Evolutionary conservation across 2,797 vertebrate species (phyloP).

Genomic region (Melanotaenia nigrans): DNA sequence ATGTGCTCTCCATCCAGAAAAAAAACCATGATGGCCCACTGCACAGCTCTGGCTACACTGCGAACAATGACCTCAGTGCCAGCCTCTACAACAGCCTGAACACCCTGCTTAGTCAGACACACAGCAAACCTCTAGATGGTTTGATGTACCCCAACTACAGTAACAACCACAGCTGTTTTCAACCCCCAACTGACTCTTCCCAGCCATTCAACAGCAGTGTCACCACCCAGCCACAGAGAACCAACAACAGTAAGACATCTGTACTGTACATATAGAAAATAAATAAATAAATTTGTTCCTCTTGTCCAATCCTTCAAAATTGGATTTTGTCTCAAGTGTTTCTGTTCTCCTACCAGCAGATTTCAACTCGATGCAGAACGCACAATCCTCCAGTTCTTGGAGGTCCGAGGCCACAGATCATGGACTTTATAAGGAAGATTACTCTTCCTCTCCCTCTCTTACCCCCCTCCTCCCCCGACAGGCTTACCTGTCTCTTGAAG

Average conservation of each 20-base stretch:
- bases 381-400: constrained; percentile 57
- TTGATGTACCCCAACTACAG: constrained; percentile 45
- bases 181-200: constrained; percentile 32
- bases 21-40: constrained; percentile 50
- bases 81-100: constrained; percentile 82
- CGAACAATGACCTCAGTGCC: constrained; percentile 68
- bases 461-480: constrained; percentile 68
- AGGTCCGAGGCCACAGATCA: constrained; percentile 63
- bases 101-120: constrained; percentile 74
- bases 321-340: constrained; percentile 2
- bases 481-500: constrained; percentile 74
- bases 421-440: constrained; percentile 62
- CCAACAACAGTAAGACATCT: constrained; percentile 51
- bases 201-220: constrained; percentile 53
- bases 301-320: not conserved
- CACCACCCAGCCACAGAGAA: constrained; percentile 38
- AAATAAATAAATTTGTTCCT: not conserved
- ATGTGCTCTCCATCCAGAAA: constrained; percentile 39
- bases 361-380: constrained; percentile 55
- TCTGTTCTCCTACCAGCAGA: constrained; percentile 46
- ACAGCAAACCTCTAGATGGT: constrained; percentile 60
- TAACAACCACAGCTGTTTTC: constrained; percentile 44
- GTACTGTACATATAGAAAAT: not conserved
- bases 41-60: constrained; percentile 50
- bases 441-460: constrained; percentile 66